These are phyloP conservation scores for Rhincodon typus DNA, from an alignment of 2,797 vertebrate genomes.

Conservation along the genomic window DNA sequence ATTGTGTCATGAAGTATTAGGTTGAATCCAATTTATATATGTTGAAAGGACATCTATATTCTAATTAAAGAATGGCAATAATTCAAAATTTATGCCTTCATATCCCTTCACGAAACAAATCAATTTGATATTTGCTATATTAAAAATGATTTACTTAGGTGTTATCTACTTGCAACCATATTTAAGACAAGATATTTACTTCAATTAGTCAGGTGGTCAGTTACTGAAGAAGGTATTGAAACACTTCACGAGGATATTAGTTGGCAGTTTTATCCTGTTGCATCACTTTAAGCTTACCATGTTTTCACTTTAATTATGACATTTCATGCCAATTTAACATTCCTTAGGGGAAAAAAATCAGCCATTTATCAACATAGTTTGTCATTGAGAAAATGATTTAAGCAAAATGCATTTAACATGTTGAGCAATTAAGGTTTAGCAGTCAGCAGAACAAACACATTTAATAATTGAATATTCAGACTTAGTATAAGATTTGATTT, in stretches of 20 bases:
- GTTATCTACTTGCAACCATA: not conserved
- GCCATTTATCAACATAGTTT: not conserved
- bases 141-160: not conserved
- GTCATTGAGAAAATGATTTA: not conserved
- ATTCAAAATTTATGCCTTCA: not conserved
- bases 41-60: constrained; percentile 2
- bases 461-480: not conserved
- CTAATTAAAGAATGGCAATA: not conserved
- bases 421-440: not conserved
- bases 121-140: not conserved
- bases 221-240: not conserved
- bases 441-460: not conserved
- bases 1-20: not conserved
- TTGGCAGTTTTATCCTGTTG: not conserved
- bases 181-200: not conserved
- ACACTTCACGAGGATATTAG: not conserved
- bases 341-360: not conserved
- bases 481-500: not conserved
- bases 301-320: not conserved
- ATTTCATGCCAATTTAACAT: constrained; percentile 21
- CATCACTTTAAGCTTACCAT: not conserved
- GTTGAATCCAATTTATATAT: not conserved
- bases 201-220: not conserved
- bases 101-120: not conserved
- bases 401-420: not conserved